phyloP scores from a whole-genome alignment of 92 coral and sea anemone species.

The Pocillopora grandis region DNA sequence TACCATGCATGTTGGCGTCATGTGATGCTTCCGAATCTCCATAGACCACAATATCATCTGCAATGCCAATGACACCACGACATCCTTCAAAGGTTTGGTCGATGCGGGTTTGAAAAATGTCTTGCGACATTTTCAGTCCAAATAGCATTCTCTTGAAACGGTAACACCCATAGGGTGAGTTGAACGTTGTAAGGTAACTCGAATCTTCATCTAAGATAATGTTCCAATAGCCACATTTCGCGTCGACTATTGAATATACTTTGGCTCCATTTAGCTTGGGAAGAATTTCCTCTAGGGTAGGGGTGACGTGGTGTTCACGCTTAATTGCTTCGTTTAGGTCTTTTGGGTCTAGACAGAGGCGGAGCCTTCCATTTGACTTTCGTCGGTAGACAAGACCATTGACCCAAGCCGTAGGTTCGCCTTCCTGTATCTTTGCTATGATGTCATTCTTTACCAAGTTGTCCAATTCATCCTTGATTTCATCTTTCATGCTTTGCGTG shows the following conservation, averaged over 20 bases:
- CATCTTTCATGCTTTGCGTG: constrained; percentile 41
- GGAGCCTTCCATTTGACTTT: too few relatives aligned
- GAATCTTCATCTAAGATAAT: neutral
- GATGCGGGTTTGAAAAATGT: neutral
- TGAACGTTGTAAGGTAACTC: neutral
- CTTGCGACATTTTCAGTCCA: neutral
- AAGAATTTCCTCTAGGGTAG: constrained; percentile 51
- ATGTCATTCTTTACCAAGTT: constrained; percentile 62
- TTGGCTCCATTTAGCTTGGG: constrained; percentile 33
- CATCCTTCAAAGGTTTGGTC: neutral
- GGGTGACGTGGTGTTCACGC: constrained; percentile 39
- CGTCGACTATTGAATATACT: constrained; percentile 34
- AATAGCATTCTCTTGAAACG: neutral
- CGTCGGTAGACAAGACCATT: too few relatives aligned
- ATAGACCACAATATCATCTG: too few relatives aligned
- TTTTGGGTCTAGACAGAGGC: too few relatives aligned
- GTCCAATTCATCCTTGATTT: constrained; percentile 60
- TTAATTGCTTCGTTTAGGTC: neutral
- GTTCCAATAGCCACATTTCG: constrained; percentile 38
- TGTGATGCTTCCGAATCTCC: neutral
- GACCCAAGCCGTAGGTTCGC: constrained; percentile 42
- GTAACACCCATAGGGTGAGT: neutral
- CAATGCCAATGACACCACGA: neutral
- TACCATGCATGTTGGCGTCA: constrained; percentile 20
- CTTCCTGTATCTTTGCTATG: constrained; percentile 59